Evolutionary conservation across 2,888 invertebrate species (phyloP).

Genomic region (Saturnia japonica): DNA sequence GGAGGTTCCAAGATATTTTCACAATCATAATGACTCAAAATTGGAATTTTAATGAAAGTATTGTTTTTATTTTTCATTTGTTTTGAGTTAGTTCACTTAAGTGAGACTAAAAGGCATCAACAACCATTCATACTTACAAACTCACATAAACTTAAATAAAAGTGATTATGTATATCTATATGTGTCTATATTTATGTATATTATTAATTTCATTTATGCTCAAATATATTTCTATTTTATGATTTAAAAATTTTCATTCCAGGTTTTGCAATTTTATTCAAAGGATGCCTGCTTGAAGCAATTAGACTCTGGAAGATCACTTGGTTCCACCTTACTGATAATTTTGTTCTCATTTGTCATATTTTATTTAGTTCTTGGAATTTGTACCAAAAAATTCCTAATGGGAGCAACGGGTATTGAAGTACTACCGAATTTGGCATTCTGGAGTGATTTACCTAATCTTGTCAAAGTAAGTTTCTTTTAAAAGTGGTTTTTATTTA

Average conservation of each 20-base stretch:
- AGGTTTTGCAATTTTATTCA: conserved; percentile 79
- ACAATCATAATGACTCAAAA: not conserved
- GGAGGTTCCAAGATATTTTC: not conserved
- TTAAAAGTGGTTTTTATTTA: not conserved
- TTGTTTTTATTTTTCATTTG: too few relatives aligned
- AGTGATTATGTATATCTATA: not conserved
- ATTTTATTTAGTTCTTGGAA: conserved; percentile 85
- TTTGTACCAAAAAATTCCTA: conserved; percentile 84
- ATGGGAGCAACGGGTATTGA: conserved; percentile 88
- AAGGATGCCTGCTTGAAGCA: conserved; percentile 71
- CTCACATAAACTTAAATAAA: not conserved
- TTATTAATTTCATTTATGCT: not conserved
- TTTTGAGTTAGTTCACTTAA: too few relatives aligned
- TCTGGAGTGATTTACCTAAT: conserved; percentile 87
- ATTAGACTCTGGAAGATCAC: conserved; percentile 73
- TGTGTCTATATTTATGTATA: not conserved
- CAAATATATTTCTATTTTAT: not conserved
- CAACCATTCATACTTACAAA: not conserved
- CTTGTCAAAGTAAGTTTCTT: conserved; percentile 84
- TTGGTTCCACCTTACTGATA: conserved; percentile 84
- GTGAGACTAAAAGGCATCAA: too few relatives aligned
- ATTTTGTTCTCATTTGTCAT: conserved; percentile 82
- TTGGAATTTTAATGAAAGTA: too few relatives aligned
- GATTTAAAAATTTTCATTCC: conserved; percentile 39
- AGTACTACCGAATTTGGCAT: conserved; percentile 87